Conservation (phyloP, 2,797 vertebrate genomes). For the Sebastes hopkinsi region DNA sequence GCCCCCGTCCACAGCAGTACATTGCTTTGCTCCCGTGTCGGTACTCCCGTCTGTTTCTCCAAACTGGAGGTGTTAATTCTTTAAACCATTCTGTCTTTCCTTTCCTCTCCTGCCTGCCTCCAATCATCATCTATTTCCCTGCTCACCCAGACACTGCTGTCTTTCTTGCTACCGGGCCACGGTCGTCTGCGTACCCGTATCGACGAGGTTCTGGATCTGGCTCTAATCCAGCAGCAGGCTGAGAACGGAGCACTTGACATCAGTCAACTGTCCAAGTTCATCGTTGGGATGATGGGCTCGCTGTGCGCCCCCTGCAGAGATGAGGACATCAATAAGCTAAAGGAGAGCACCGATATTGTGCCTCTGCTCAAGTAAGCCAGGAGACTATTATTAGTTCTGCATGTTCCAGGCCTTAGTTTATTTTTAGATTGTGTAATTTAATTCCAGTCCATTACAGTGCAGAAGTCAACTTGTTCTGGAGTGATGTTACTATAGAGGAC, state of each 20-base stretch:
- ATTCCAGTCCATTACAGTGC: background rate
- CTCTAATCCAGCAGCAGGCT: constrained; percentile 95
- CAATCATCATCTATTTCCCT: background rate
- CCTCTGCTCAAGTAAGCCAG: constrained; percentile 89
- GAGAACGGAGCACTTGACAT: constrained; percentile 93
- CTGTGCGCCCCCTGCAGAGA: constrained; percentile 94
- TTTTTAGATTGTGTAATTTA: constrained; percentile 32
- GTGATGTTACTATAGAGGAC: background rate
- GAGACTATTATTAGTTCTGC: background rate
- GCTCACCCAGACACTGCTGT: constrained; percentile 85
- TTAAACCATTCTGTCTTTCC: background rate
- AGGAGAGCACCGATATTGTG: constrained; percentile 88
- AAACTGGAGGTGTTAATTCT: no score
- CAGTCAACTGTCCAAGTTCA: constrained; percentile 88
- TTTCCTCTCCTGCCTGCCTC: background rate
- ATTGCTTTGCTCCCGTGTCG: no score
- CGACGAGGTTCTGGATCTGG: constrained; percentile 91
- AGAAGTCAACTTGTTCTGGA: background rate
- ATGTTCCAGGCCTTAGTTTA: background rate
- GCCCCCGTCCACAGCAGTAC: no score
- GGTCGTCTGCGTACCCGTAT: constrained; percentile 88
- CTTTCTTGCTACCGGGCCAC: constrained; percentile 91
- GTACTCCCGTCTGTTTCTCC: no score
- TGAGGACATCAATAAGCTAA: constrained; percentile 88
- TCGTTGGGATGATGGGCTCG: constrained; percentile 93